These are phyloP conservation scores for Psilanteris sp. DNA, from an alignment of 1,140 invertebrate species.

Conservation along the genomic window DNA sequence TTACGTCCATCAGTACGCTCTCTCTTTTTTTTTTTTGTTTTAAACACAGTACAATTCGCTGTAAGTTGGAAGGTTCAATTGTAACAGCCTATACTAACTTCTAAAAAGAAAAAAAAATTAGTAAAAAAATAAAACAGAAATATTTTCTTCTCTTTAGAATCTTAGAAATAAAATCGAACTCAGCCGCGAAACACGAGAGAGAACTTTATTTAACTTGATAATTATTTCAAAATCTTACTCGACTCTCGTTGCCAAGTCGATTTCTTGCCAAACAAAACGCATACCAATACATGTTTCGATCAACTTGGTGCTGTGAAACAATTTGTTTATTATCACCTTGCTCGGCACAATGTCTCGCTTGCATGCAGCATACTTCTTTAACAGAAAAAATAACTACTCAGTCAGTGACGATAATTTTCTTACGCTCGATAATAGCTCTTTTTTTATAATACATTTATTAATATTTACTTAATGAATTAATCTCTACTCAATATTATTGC, in stretches of 20 bases:
- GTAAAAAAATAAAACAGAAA: not conserved
- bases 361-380: slow-evolving; percentile 22
- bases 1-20: slow-evolving; percentile 67
- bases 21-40: slow-evolving; percentile 27
- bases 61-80: slow-evolving; percentile 8
- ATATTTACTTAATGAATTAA: not conserved
- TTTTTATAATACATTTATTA: slow-evolving; percentile 26
- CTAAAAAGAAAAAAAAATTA: slow-evolving; percentile 13
- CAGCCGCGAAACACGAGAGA: slow-evolving; percentile 1
- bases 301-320: slow-evolving; percentile 42
- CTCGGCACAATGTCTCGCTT: slow-evolving; percentile 29
- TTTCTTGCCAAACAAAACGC: slow-evolving; percentile 43
- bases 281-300: slow-evolving; percentile 42
- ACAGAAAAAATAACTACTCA: slow-evolving; percentile 21
- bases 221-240: slow-evolving; percentile 20
- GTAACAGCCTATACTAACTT: slow-evolving; percentile 4
- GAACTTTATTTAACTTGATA: slow-evolving; percentile 7
- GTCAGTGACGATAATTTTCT: slow-evolving; percentile 23
- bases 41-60: slow-evolving; percentile 63
- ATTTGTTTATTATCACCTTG: slow-evolving; percentile 61
- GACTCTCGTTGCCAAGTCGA: slow-evolving; percentile 39
- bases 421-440: not conserved
- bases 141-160: slow-evolving; percentile 27
- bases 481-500: slow-evolving; percentile 17
- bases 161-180: slow-evolving; percentile 10